Base-by-base conservation (phyloP, 1,140 invertebrate genomes). In the Nasonia longicornis region DNA sequence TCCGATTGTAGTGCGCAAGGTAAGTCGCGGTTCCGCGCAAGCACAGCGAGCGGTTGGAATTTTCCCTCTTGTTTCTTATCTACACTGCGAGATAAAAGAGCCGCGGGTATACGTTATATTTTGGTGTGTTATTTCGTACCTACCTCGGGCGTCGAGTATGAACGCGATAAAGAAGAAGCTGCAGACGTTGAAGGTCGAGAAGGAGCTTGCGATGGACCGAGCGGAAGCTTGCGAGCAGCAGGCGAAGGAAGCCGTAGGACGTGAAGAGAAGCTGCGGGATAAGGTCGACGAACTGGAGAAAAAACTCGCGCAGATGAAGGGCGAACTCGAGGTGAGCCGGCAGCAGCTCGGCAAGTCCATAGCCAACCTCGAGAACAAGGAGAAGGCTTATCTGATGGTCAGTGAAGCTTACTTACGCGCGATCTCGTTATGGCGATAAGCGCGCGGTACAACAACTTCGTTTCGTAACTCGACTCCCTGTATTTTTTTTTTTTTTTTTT, bases 161-260 rank as follows among this genome's bases (percentile, higher is more conserved):
- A 95, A 96, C 89, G 94, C 94, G 84, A 96, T 96, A 91, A 96
- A 96, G 92, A 96, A 96, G 92, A 95, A 95, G 90, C 94, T 96
- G 93, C 93, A 95, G 88, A 93, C 93, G 79, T 93, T 96, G 92
- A 96, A 95, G 90, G 91, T 95, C 88, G 95, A 95, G 89, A 96
- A 95, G 91, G 95, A 96, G 87, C 92, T 94, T 85, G 95, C 95
- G 79, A 91, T 95, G 86, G 95, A 96, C 86, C 93, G 93, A 84
- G 94, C 95, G 10, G 95, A 96, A 85, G 91, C 92, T 86, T 92
- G 94, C 75, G 95, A 96, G 86, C 93, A 94, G 82, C 94, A 95
- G 87, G 91, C 94, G 7, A 92, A 92, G 84, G 95, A 95, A 83
- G 94, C 93, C 64, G 93, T 94, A 85, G 89, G 92, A 38, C 91